Evolutionary conservation across 2,888 invertebrate species (phyloP).

Genomic region (Sarcophaga subvicina): DNA sequence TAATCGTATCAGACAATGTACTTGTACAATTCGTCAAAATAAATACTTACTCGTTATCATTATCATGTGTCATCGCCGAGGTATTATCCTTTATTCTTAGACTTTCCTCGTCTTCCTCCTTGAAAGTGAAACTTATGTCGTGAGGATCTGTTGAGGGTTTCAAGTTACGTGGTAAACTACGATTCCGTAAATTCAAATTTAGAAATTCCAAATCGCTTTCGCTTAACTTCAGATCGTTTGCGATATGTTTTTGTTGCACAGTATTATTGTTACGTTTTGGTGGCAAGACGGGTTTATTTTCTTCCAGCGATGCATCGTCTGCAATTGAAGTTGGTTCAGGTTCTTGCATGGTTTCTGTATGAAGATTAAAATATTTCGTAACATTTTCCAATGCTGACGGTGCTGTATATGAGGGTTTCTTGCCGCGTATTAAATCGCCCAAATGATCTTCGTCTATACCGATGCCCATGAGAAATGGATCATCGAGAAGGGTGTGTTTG

Average conservation of each 20-base stretch:
- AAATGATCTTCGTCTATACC: constrained; percentile 79
- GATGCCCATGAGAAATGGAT: constrained; percentile 81
- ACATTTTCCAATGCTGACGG: constrained; percentile 76
- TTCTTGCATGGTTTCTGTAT: constrained; percentile 70
- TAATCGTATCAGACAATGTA: too few relatives aligned
- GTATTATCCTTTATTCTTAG: constrained; percentile 24
- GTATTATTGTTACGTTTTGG: constrained; percentile 71
- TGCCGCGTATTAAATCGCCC: constrained; percentile 76
- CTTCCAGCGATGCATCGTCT: constrained; percentile 56
- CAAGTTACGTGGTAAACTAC: constrained; percentile 79
- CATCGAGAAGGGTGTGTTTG: constrained; percentile 81
- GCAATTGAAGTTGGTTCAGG: constrained; percentile 42
- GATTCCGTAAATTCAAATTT: constrained; percentile 79
- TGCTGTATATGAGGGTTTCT: constrained; percentile 67
- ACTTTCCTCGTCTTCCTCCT: constrained; percentile 74
- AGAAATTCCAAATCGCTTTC: constrained; percentile 80
- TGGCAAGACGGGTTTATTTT: constrained; percentile 76
- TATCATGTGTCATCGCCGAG: background rate
- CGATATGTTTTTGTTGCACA: constrained; percentile 51
- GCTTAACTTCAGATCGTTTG: constrained; percentile 76
- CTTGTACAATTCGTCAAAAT: background rate
- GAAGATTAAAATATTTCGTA: constrained; percentile 76
- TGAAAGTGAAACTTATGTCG: constrained; percentile 81
- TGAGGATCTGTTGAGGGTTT: constrained; percentile 77
- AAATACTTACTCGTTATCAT: constrained; percentile 65